Evolutionary conservation across 1,140 invertebrate species (phyloP).

Genomic region (Aphaenogaster ashmeadi): DNA sequence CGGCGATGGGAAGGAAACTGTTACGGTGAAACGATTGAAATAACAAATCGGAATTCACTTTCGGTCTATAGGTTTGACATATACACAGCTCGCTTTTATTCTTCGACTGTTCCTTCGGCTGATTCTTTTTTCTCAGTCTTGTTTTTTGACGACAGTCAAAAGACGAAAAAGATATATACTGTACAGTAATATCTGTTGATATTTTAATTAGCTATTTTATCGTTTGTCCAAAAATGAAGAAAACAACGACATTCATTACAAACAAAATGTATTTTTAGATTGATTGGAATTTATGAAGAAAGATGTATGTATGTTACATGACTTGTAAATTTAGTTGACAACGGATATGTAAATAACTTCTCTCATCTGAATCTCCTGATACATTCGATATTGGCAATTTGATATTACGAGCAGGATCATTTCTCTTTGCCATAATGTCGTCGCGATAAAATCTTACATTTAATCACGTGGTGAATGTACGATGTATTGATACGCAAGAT

Average conservation of each 20-base stretch:
- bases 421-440: background rate
- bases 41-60: constrained; percentile 11
- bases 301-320: background rate
- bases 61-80: background rate
- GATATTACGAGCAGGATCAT: background rate
- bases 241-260: constrained; percentile 16
- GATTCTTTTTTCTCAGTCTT: background rate
- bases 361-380: background rate
- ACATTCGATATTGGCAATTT: background rate
- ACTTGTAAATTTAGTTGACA: constrained; percentile 30
- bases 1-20: background rate
- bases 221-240: background rate
- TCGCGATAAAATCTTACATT: constrained; percentile 31
- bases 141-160: background rate
- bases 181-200: background rate
- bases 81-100: background rate
- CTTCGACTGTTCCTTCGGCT: background rate
- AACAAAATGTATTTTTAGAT: constrained; percentile 22
- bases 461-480: background rate
- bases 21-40: constrained; percentile 17
- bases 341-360: background rate
- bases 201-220: background rate
- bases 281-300: background rate
- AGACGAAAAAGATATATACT: background rate
- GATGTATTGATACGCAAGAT: background rate